phyloP scores from a whole-genome alignment of 2,888 invertebrate species.

The Pemphredon lugubris region DNA sequence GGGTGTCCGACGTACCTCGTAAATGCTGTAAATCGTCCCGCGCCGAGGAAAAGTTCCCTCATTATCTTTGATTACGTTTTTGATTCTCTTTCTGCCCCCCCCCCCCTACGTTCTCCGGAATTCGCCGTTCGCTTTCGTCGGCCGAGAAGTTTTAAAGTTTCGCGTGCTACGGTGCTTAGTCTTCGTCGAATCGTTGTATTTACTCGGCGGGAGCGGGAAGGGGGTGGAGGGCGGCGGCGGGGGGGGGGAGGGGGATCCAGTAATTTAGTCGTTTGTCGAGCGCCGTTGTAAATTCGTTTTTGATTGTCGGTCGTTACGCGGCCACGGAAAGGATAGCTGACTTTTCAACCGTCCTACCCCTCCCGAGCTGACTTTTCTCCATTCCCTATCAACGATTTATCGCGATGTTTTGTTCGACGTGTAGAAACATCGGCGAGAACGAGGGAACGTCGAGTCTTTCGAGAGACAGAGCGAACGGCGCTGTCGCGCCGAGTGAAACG shows the following conservation, averaged over 20 bases:
- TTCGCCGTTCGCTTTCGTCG: too few relatives aligned
- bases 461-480: too few relatives aligned
- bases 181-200: slow-evolving; percentile 7
- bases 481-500: too few relatives aligned
- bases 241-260: slow-evolving; percentile 3
- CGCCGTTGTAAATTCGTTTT: slow-evolving; percentile 1
- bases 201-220: too few relatives aligned
- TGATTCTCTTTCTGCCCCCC: slow-evolving; percentile 42
- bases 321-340: background rate
- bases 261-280: slow-evolving; percentile 29
- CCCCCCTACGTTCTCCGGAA: slow-evolving; percentile 1
- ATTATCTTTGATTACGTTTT: slow-evolving; percentile 58
- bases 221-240: too few relatives aligned
- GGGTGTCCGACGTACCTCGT: slow-evolving; percentile 17
- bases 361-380: too few relatives aligned
- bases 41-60: slow-evolving; percentile 45
- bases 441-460: too few relatives aligned
- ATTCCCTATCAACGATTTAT: too few relatives aligned
- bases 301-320: background rate
- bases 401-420: too few relatives aligned
- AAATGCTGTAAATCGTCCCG: slow-evolving; percentile 39
- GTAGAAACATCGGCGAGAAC: too few relatives aligned
- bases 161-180: slow-evolving; percentile 1
- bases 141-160: slow-evolving; percentile 7
- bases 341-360: too few relatives aligned